These are phyloP conservation scores for Xiphophorus couchianus DNA, from an alignment of 2,113 vertebrate species.

Conservation along the genomic window DNA sequence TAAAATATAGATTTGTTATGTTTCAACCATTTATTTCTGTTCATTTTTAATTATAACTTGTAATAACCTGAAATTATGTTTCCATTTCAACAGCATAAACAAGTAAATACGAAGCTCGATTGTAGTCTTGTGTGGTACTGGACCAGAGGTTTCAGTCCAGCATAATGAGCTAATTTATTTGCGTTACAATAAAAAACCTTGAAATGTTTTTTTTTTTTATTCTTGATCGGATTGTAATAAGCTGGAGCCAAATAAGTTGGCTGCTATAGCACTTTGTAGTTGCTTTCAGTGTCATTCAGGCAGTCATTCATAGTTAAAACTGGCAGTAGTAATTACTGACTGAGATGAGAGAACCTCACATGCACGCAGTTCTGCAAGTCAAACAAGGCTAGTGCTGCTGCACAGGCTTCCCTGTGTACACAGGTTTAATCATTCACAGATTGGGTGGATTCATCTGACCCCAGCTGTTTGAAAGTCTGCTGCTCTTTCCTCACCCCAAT, in stretches of 20 bases:
- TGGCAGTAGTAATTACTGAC: neutral
- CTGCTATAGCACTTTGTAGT: neutral
- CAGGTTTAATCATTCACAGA: conserved; percentile 2
- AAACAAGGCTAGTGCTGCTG: neutral
- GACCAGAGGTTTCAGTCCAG: neutral
- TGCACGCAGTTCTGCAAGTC: neutral
- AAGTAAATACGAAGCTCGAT: neutral
- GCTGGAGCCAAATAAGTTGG: neutral
- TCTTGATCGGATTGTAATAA: neutral
- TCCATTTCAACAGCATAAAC: no score
- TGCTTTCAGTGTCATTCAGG: neutral
- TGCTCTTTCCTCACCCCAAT: neutral
- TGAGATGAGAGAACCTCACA: neutral
- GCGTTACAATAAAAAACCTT: no score
- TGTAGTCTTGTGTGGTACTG: neutral
- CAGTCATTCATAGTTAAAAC: neutral
- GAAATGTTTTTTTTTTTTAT: no score
- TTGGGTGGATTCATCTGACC: neutral
- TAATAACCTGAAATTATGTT: no score
- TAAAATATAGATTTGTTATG: no score
- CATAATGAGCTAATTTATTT: neutral
- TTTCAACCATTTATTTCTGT: no score
- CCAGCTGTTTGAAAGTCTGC: neutral
- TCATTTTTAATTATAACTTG: no score
- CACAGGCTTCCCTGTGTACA: neutral